A percentile compares a stretch with the other conserved stretches of the same genome.
These are phyloP conservation scores for Athalia circularis DNA, from an alignment of 2,888 invertebrate species.

Conservation along the genomic window DNA sequence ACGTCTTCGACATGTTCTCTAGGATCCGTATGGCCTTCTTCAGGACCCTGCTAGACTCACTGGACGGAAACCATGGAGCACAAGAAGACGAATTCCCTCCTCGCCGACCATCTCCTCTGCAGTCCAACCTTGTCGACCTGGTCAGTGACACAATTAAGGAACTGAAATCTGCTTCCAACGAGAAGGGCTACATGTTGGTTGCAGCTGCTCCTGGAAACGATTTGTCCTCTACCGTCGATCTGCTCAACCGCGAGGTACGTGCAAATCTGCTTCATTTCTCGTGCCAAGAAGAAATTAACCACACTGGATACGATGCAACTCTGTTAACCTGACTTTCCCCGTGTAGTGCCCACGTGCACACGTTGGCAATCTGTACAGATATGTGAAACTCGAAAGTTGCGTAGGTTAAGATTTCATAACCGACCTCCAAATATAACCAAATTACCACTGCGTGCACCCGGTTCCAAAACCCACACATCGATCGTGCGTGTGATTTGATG, in stretches of 20 bases:
- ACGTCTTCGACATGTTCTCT: slow-evolving; percentile 61
- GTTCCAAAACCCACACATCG: no score
- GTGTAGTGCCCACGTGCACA: no score
- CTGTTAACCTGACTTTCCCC: no score
- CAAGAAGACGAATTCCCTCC: slow-evolving; percentile 48
- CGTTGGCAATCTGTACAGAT: no score
- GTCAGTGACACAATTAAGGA: slow-evolving; percentile 56
- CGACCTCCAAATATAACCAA: no score
- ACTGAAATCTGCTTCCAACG: slow-evolving; percentile 53
- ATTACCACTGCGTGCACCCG: no score
- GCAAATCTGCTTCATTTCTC: neutral
- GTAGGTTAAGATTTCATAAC: no score
- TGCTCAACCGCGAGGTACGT: slow-evolving; percentile 58
- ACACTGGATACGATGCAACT: neutral
- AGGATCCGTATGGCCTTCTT: slow-evolving; percentile 60
- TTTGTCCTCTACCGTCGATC: slow-evolving; percentile 50
- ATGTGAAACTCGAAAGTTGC: no score
- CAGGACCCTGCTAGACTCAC: slow-evolving; percentile 58
- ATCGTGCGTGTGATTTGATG: neutral
- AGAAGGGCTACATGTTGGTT: slow-evolving; percentile 62
- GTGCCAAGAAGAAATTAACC: neutral
- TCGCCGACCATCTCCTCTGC: slow-evolving; percentile 44
- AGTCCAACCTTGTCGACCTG: slow-evolving; percentile 52
- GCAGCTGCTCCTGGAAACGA: slow-evolving; percentile 53
- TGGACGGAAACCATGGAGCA: slow-evolving; percentile 49